phyloP scores from a whole-genome alignment of 1,140 invertebrate genomes.

The Alviniconcha marisindica region DNA sequence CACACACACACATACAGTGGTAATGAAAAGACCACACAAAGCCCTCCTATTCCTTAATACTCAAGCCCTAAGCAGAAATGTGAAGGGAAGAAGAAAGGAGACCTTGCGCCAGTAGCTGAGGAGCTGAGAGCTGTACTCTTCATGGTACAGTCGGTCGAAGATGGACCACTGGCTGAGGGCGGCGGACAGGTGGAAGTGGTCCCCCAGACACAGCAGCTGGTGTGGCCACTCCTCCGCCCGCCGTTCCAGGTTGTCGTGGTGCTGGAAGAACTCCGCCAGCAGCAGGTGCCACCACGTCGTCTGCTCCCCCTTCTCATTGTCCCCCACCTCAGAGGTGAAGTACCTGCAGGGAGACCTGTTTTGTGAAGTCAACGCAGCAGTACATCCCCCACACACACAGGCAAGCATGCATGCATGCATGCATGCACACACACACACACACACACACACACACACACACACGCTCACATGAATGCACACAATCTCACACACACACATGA shows the following conservation, averaged over 20 bases:
- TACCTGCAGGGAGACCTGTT: conserved; percentile 51
- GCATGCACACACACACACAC: no score
- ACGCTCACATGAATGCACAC: no score
- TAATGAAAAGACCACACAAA: no score
- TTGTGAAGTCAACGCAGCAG: no score
- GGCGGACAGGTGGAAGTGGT: conserved; percentile 64
- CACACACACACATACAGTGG: no score
- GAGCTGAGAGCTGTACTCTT: conserved; percentile 71
- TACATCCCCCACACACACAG: no score
- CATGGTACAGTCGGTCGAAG: conserved; percentile 72
- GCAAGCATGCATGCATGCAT: no score
- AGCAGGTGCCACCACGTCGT: conserved; percentile 73
- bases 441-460: no score
- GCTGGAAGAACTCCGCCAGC: conserved; percentile 67
- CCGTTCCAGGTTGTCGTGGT: conserved; percentile 61
- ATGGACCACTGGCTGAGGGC: conserved; percentile 72
- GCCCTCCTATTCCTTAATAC: no score
- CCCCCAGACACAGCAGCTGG: conserved; percentile 69
- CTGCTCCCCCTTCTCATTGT: conserved; percentile 60
- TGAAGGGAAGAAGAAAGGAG: conserved; percentile 14
- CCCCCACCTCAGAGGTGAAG: conserved; percentile 56
- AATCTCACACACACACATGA: no score
- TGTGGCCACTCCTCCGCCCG: conserved; percentile 72
- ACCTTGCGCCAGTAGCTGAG: conserved; percentile 74
- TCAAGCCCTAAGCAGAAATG: neutral